These are phyloP conservation scores for Lucilia cuprina DNA, from an alignment of 1,140 invertebrate genomes.

Conservation along the genomic window DNA sequence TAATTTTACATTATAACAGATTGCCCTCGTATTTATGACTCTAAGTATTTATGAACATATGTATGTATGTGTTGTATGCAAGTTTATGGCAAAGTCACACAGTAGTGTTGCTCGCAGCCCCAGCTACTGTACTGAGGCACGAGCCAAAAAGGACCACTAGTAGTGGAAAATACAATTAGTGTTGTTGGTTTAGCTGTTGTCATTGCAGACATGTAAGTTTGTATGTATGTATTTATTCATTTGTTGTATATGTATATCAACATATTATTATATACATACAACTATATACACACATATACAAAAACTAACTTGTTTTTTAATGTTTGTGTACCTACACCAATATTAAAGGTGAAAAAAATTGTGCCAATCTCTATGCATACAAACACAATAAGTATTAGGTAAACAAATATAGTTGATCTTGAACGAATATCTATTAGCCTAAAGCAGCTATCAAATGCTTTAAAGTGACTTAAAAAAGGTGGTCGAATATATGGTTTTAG, in stretches of 20 bases:
- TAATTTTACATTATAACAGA: no score
- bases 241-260: not conserved
- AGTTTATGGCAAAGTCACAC: not conserved
- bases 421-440: no score
- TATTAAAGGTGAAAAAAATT: not conserved
- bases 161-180: slow-evolving; percentile 32
- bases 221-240: not conserved
- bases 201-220: not conserved
- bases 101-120: not conserved
- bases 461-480: no score
- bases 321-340: not conserved
- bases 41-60: no score
- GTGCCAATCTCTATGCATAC: not conserved
- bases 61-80: not conserved
- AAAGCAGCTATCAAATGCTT: no score
- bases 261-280: not conserved
- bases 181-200: slow-evolving; percentile 26
- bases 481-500: no score
- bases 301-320: not conserved
- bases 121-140: slow-evolving; percentile 9
- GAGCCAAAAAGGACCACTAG: not conserved
- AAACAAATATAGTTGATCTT: no score
- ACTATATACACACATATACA: not conserved
- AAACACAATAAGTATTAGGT: not conserved
- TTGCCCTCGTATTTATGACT: no score